Base-by-base conservation (phyloP, 2,797 vertebrate genomes). In the Cyclura pinguis region DNA sequence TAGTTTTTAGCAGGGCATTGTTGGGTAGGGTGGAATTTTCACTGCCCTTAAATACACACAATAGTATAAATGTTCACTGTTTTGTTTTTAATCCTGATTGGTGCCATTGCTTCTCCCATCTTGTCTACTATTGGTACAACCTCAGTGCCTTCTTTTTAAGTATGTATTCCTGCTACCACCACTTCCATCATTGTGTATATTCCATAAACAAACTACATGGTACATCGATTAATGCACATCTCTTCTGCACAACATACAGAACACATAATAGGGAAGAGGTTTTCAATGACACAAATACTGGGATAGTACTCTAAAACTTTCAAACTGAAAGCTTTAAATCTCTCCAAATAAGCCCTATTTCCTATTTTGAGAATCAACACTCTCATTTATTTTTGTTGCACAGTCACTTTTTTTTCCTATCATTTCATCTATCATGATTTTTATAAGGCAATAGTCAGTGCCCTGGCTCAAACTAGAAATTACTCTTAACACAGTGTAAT, bases 391-490 rank as follows among this genome's bases (percentile, higher is more conserved):
- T 77, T 87, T 32, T 83, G 24, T n/a, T 67, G 57, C 76, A 27
- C 47, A 69, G 35, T 55, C 42, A 35, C n/a, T 18, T 52, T 83
- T 64, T 59, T 67, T 67, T 84, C 87, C 69, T 83, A 62, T 78
- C 29, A 22, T 57, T 57, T 47, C 62, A 88, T 84, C 35, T 38
- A 57, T 89, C 74, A 32, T 55, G 13, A 85, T 84, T 18, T 7
- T 6, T 67, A 62, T 47, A 86, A 87, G 69, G 80, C 50, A 89
- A 69, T 27, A 57, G 14, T 42, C 42, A 47, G 91, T 89, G 57
- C 22, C 89, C 91, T 81, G 35, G 1, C 24, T 87, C 0, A 13
- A 84, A 73, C 82, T 88, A 87, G 84, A 86, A 80, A 91, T 84
- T 6, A 72, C 35, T 35, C 0, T 72, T 93, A 57, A 83, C 78